Conservation (phyloP, 2,113 vertebrate species). For the Poeciliopsis retropinna region DNA sequence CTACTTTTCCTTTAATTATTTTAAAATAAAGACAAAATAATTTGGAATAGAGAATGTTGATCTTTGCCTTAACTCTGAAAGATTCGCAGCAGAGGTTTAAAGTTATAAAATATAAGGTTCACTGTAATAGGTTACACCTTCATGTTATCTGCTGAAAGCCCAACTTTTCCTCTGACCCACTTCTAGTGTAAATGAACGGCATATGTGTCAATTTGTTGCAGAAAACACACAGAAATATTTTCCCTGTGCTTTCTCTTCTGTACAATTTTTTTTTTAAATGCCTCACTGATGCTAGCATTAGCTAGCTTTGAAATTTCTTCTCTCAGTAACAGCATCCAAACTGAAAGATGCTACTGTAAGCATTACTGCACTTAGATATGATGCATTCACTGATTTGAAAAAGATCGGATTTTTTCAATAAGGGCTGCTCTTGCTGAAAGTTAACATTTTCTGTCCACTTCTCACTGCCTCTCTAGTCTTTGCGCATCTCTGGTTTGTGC, state of each 20-base stretch:
- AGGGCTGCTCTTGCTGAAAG: not conserved
- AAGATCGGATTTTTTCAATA: not conserved
- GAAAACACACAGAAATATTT: no score
- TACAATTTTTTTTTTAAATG: no score
- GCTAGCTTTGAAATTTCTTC: not conserved
- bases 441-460: not conserved
- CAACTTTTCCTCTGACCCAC: no score
- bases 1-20: not conserved
- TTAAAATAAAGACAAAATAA: not conserved
- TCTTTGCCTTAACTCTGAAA: not conserved
- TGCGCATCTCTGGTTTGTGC: not conserved
- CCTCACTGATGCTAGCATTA: not conserved
- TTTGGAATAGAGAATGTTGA: not conserved
- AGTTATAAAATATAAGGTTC: not conserved
- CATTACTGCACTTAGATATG: not conserved
- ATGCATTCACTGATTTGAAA: not conserved
- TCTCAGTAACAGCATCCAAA: not conserved
- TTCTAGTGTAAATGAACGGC: no score
- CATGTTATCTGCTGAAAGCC: no score
- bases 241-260: no score
- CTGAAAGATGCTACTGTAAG: not conserved
- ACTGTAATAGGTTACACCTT: not conserved
- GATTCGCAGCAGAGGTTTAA: not conserved
- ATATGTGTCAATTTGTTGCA: no score
- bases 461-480: not conserved